Evolutionary conservation across 2,113 vertebrate genomes (phyloP).

Genomic region (Rafetus swinhoei): DNA sequence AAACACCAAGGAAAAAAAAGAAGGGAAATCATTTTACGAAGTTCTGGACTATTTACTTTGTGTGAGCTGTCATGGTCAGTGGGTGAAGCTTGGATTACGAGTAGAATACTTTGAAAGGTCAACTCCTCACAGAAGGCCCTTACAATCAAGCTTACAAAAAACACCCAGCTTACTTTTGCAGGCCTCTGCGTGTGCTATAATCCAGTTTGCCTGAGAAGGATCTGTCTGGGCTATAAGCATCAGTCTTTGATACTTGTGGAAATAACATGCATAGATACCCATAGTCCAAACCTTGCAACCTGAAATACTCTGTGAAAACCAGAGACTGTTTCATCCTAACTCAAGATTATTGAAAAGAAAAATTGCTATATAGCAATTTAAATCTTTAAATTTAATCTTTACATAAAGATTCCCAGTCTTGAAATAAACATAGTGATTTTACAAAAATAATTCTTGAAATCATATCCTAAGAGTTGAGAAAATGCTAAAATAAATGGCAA

Average conservation of each 20-base stretch:
- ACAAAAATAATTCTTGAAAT: neutral
- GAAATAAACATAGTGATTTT: neutral
- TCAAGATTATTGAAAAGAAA: neutral
- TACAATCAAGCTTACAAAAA: neutral
- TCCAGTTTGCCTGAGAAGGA: constrained; percentile 40
- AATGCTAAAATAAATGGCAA: neutral
- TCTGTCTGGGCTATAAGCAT: constrained; percentile 28
- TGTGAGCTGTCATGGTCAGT: neutral
- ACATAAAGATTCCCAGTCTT: no score
- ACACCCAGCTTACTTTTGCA: constrained; percentile 21
- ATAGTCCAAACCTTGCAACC: neutral
- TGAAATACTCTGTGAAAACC: neutral
- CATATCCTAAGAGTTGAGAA: neutral
- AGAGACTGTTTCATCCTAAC: neutral
- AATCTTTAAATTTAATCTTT: no score
- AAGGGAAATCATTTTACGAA: neutral
- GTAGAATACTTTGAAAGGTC: neutral
- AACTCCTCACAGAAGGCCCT: neutral
- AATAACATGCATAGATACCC: constrained; percentile 19
- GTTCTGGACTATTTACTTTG: neutral
- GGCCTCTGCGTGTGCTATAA: constrained; percentile 12
- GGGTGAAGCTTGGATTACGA: neutral
- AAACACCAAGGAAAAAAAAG: neutral
- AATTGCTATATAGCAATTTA: neutral
- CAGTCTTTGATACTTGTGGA: neutral